These are phyloP conservation scores for Ailurus styani DNA, from an alignment of 2,113 vertebrate genomes.

Conservation along the genomic window DNA sequence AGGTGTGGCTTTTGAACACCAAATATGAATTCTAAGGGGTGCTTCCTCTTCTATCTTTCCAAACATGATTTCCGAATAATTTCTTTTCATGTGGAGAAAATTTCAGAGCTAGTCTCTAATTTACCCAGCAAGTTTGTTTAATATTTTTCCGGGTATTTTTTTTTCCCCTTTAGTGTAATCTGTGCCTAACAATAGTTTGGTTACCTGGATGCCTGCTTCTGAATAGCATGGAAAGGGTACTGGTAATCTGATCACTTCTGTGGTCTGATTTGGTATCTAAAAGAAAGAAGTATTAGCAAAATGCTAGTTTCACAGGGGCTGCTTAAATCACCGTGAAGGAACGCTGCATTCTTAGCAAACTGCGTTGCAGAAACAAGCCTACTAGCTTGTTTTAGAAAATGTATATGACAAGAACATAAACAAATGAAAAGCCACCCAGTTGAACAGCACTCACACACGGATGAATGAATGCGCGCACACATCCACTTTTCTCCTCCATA, in stretches of 20 bases:
- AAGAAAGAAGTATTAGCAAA: conserved; percentile 68
- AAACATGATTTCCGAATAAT: conserved; percentile 70
- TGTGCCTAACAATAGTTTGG: conserved; percentile 52
- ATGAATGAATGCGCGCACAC: background rate
- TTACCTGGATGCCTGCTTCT: conserved; percentile 67
- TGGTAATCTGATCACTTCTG: conserved; percentile 70
- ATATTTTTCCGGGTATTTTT: background rate
- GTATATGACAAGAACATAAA: conserved; percentile 36
- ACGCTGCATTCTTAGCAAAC: conserved; percentile 35
- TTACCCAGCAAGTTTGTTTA: conserved; percentile 46
- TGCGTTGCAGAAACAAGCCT: conserved; percentile 46
- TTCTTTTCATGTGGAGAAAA: conserved; percentile 37
- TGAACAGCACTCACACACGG: background rate
- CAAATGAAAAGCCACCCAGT: conserved; percentile 30
- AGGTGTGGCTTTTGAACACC: conserved; percentile 67
- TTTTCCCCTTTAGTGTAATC: background rate
- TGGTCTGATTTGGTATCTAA: conserved; percentile 61
- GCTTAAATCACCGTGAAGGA: conserved; percentile 54
- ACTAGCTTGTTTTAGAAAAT: conserved; percentile 55
- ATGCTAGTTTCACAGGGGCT: conserved; percentile 58
- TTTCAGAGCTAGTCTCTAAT: conserved; percentile 57
- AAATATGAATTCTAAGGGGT: conserved; percentile 66
- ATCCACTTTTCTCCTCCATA: background rate
- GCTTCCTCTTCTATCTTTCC: conserved; percentile 29
- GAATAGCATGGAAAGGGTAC: conserved; percentile 55